phyloP scores from a whole-genome alignment of 1,140 invertebrate species.

The Proctacanthus coquilletti region DNA sequence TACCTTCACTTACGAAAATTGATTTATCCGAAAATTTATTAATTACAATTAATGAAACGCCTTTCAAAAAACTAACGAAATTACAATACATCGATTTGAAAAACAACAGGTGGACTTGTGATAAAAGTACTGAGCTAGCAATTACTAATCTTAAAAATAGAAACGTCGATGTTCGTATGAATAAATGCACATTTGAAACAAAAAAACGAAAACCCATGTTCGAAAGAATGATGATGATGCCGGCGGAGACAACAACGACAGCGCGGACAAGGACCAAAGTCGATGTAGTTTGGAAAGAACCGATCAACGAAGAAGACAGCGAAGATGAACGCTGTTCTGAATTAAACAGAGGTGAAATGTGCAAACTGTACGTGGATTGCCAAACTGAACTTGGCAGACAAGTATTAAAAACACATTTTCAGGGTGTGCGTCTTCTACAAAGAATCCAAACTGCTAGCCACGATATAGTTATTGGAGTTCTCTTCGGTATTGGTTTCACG shows the following conservation, averaged over 20 bases:
- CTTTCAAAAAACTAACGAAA: conserved; percentile 13
- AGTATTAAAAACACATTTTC: background rate
- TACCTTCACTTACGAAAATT: conserved; percentile 18
- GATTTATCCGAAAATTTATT: conserved; percentile 22
- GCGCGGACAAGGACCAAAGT: conserved; percentile 1
- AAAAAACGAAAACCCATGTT: conserved; percentile 4
- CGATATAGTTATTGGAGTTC: too few relatives aligned
- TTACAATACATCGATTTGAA: conserved; percentile 16
- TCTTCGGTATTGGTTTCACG: too few relatives aligned
- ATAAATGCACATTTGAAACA: conserved; percentile 10
- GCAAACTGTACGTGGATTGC: background rate
- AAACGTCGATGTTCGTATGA: conserved; percentile 14
- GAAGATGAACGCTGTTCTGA: background rate
- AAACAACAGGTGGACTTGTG: conserved; percentile 21
- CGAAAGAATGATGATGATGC: conserved; percentile 7
- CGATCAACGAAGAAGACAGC: background rate
- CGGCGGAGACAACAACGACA: conserved; percentile 2
- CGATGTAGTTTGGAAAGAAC: background rate
- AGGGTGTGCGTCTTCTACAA: too few relatives aligned
- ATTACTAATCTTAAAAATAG: conserved; percentile 12
- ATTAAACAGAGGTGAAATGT: background rate
- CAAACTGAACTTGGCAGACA: background rate
- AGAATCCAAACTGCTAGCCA: too few relatives aligned
- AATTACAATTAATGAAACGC: conserved; percentile 13
- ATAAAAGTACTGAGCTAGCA: conserved; percentile 14